A percentile compares a stretch with the other conserved stretches of the same genome.
Conservation (phyloP, 1,140 invertebrate species). For the Dolichoris vasculosae region DNA sequence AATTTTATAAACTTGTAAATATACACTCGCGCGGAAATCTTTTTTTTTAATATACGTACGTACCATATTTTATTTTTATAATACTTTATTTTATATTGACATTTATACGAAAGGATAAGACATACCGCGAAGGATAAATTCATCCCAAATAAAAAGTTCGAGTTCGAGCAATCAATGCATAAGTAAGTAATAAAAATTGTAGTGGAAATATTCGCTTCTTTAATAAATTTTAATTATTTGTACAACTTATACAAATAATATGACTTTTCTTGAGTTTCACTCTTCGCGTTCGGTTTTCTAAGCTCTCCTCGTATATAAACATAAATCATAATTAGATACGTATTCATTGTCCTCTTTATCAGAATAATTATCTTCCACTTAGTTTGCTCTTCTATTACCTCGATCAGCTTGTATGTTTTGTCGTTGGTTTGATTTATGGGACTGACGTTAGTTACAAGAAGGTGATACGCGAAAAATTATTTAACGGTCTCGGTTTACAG, state of each 20-base stretch:
- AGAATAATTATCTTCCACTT: neutral
- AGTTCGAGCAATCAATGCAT: neutral
- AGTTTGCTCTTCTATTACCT: neutral
- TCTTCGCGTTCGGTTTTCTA: neutral
- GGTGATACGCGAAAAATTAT: conserved; percentile 8
- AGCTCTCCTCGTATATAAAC: neutral
- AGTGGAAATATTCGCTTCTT: neutral
- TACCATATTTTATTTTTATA: too few relatives aligned
- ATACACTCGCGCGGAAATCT: neutral
- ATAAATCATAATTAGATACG: conserved; percentile 36
- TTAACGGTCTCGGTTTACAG: neutral
- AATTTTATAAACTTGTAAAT: neutral
- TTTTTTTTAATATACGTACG: neutral
- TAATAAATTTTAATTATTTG: neutral
- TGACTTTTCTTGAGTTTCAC: neutral
- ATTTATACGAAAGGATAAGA: too few relatives aligned
- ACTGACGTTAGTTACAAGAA: neutral
- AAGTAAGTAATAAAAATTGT: neutral
- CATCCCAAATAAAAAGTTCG: neutral
- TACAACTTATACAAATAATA: neutral
- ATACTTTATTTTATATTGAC: too few relatives aligned
- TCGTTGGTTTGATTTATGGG: conserved; percentile 27
- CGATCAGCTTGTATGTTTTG: neutral
- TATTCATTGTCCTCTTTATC: neutral
- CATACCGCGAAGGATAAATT: neutral